phyloP scores from a whole-genome alignment of 2,888 invertebrate species.

The Chrysotoxum bicinctum region DNA sequence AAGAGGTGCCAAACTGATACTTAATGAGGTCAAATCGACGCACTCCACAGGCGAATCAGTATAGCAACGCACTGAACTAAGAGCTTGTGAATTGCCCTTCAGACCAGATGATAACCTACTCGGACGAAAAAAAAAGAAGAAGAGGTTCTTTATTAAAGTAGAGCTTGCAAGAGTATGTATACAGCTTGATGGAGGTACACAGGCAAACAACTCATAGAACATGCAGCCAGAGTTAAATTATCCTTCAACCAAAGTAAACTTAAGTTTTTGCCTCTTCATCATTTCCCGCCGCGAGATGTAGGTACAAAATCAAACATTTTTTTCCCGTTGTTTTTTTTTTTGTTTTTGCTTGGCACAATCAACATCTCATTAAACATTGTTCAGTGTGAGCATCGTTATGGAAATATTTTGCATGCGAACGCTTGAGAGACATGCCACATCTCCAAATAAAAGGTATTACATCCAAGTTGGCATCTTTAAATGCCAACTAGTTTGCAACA shows the following conservation, averaged over 20 bases:
- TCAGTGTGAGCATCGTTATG: constrained; percentile 39
- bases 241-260: constrained; percentile 22
- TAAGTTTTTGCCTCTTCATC: constrained; percentile 12
- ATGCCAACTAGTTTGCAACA: constrained; percentile 50
- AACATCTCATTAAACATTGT: constrained; percentile 42
- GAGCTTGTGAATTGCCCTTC: neutral
- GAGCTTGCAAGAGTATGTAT: neutral
- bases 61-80: neutral
- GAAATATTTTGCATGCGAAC: constrained; percentile 30
- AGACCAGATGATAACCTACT: neutral
- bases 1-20: neutral
- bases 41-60: neutral
- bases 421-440: constrained; percentile 22
- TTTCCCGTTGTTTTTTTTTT: neutral
- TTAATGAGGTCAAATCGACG: neutral
- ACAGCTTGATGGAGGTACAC: neutral
- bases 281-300: constrained; percentile 9
- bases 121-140: neutral
- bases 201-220: neutral
- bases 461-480: constrained; percentile 21
- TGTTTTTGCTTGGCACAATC: neutral
- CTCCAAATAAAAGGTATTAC: constrained; percentile 21
- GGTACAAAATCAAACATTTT: constrained; percentile 10
- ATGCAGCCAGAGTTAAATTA: constrained; percentile 21
- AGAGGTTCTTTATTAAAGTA: constrained; percentile 2